Base-by-base conservation (phyloP, 2,888 invertebrate species). In the Drosophila hawaiiensis region DNA sequence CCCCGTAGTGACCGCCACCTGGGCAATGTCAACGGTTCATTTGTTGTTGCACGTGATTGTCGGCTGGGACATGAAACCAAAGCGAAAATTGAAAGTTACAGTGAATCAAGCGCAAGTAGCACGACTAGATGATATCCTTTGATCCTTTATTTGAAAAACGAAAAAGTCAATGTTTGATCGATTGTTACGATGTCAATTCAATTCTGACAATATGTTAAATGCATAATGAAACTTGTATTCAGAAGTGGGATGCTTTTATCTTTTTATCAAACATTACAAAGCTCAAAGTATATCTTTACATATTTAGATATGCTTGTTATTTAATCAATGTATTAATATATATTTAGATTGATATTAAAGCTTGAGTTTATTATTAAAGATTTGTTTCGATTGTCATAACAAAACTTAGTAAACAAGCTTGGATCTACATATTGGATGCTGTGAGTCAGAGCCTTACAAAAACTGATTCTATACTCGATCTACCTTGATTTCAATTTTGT, bases 11-110 rank as follows among this genome's bases (percentile, higher is more conserved):
- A 43, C 61, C 67, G 56, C 28, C 64, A 71, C 61, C 62, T 63
- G 73, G 59, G 39, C 19, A 61, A 77, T 59, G 60, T 59, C 61
- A 66, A 49, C 65, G 35, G 59, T 25, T 16, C 25, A 25, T 9
- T 47, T 47, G 59, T 49, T 49, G 76, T 62, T 79, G 68, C 25
- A 68, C 81, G 78, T 78, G 77, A 76, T 77, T 80, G 64, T 37
- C 43, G 35, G 19, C n/a, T 14, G 25, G 39, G 25, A 47, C 43
- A 52, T 22, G 28, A 43, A 37, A 28, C 33, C 33, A 60, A 49
- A 59, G 19, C 35, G n/a, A 58, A 50, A 16, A 54, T n/a, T 14
- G 41, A 74, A 14, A 14, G 28, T 47, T 47, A 9, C 3, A 29
- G 19, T 33, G 3, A n/a, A 5, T 10, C 0, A 10, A 7, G 12